Evolutionary conservation across 2,113 vertebrate species (phyloP).

Genomic region (Dromiciops gliroides): DNA sequence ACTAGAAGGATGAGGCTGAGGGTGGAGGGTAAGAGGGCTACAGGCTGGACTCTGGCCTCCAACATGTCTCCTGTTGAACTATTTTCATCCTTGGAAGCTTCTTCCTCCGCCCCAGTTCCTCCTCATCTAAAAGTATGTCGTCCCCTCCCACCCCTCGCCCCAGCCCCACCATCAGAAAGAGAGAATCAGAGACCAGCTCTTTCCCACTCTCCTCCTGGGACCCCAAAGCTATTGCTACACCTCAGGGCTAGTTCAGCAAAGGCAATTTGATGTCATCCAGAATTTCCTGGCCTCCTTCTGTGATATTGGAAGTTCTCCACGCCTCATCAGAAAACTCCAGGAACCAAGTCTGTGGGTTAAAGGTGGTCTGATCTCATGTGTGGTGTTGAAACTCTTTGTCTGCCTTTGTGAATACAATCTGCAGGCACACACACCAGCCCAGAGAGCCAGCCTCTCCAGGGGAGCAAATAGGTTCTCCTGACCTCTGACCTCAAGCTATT

Average conservation of each 20-base stretch:
- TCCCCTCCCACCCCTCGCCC: no score
- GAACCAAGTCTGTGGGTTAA: constrained; percentile 55
- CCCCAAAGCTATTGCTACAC: constrained; percentile 65
- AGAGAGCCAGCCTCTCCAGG: constrained; percentile 45
- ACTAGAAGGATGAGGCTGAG: not conserved
- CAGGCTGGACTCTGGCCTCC: constrained; percentile 52
- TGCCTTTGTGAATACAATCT: constrained; percentile 28
- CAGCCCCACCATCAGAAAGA: constrained; percentile 64
- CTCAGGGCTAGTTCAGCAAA: constrained; percentile 72
- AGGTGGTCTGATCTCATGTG: constrained; percentile 61
- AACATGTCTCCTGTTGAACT: constrained; percentile 68
- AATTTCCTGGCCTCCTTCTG: constrained; percentile 73
- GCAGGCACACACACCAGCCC: not conserved
- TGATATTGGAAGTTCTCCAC: constrained; percentile 36
- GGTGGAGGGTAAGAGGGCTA: not conserved
- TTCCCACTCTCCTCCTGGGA: constrained; percentile 73
- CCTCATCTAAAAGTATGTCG: constrained; percentile 72
- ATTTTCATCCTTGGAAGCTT: constrained; percentile 71
- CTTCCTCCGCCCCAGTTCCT: constrained; percentile 66
- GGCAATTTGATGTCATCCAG: constrained; percentile 71
- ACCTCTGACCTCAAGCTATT: not conserved
- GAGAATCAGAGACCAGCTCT: constrained; percentile 61
- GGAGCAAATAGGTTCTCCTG: not conserved
- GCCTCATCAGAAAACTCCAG: constrained; percentile 73
- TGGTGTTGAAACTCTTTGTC: constrained; percentile 63